Evolutionary conservation across 2,797 vertebrate species (phyloP), one percentile per base, ranked within the genome.

Genomic region (Lates japonicus): DNA sequence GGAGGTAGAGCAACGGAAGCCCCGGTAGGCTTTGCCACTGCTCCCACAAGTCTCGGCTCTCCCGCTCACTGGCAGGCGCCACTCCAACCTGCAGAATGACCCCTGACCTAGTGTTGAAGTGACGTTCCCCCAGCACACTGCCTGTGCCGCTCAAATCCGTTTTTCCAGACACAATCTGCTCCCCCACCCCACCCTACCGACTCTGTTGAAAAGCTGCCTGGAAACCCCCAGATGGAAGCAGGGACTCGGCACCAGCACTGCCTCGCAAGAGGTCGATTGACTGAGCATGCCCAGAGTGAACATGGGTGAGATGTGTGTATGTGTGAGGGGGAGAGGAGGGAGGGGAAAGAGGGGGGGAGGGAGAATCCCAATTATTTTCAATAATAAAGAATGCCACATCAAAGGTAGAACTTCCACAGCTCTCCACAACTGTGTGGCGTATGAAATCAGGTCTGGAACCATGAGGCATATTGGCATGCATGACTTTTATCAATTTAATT

Each of bases 401-500:
- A 96, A 96, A 96, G 95, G 93, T 95, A 93, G 90, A 92, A 93
- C 90, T 94, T 93, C 75, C 35, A 58, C 88, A 84, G 90, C 90
- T 91, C 92, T 89, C 89, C 84, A 85, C 64, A 87, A 89, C 91
- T 93, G 91, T 85, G 79, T 90, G 91, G 85, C 81, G 77, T 90
- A 92, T 81, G 87, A 93, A 94, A 95, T 95, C 90, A 92, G 92
- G 90, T 89, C 87, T 91, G 94, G 94, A 93, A 93, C 90, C 92
- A 95, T 87, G 86, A 94, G 93, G 90, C 90, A 82, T 88, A 90
- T 85, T 92, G 91, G 88, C 92, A 87, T 86, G 90, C 92, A 87
- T 88, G 90, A 94, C 93, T 94, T 95, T 95, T 94, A 95, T 96
- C 93, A 93, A 93, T 95, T 95, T 95, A 95, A 96, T 95, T 95